Evolutionary conservation across 2,113 vertebrate genomes (phyloP).

Genomic region (human (Homo sapiens)): GRCh38 chr6:54010501-54011000

Average conservation of each 20-base stretch:
- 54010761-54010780: slow-evolving; percentile 27
- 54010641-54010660: slow-evolving; percentile 16
- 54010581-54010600: neutral
- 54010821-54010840: neutral
- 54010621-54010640: slow-evolving; percentile 26
- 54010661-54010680: slow-evolving; percentile 32
- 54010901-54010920: slow-evolving; percentile 52
- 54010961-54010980: slow-evolving; percentile 86
- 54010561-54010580: neutral
- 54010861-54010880: neutral
- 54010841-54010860: slow-evolving; percentile 20
- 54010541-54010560: neutral
- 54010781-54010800: neutral
- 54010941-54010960: slow-evolving; percentile 72
- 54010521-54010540: neutral
- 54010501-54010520: neutral
- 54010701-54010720: slow-evolving; percentile 28
- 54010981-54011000: slow-evolving; percentile 86
- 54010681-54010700: neutral
- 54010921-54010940: slow-evolving; percentile 44
- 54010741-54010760: neutral
- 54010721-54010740: slow-evolving; percentile 17
- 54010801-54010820: slow-evolving; percentile 10
- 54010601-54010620: slow-evolving; percentile 31
- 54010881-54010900: neutral